These are phyloP conservation scores for Caenorhabditis sp. DNA, from an alignment of 2,888 invertebrate species.

Conservation along the genomic window DNA sequence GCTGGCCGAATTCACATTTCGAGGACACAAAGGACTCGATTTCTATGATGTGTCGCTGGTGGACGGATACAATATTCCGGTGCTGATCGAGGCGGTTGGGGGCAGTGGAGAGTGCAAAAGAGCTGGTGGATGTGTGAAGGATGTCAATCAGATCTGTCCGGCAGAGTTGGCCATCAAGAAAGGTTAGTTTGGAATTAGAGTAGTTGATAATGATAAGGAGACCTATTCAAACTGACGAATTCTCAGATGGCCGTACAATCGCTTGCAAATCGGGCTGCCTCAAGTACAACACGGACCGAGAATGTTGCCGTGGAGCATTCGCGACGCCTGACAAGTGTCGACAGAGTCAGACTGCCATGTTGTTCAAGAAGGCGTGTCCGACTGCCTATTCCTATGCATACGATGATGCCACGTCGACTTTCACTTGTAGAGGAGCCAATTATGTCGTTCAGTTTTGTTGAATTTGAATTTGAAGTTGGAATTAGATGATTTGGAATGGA, in stretches of 20 bases:
- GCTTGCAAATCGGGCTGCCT: conserved; percentile 85
- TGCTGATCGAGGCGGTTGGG: conserved; percentile 64
- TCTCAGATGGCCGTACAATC: conserved; percentile 77
- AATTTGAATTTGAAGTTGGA: not conserved
- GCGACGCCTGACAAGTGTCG: conserved; percentile 84
- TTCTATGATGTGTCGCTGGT: conserved; percentile 86
- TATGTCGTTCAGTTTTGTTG: conserved; percentile 51
- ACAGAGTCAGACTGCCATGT: conserved; percentile 83
- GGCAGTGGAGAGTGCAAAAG: conserved; percentile 48
- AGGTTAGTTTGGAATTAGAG: too few species aligned
- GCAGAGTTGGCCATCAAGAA: conserved; percentile 45
- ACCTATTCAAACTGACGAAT: too few species aligned
- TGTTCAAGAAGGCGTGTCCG: conserved; percentile 85
- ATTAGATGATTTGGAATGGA: too few species aligned
- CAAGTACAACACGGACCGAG: conserved; percentile 85
- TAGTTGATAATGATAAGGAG: too few species aligned
- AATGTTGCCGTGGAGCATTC: conserved; percentile 85
- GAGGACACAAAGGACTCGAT: conserved; percentile 81
- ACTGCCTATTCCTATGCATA: conserved; percentile 86
- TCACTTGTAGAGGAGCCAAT: conserved; percentile 83
- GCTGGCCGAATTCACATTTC: conserved; percentile 84
- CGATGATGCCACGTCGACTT: conserved; percentile 85
- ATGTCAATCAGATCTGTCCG: conserved; percentile 56
- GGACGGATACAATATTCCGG: conserved; percentile 85
- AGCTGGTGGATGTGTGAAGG: conserved; percentile 61